These are phyloP conservation scores for Xenotilapia longispinis DNA, from an alignment of 2,113 vertebrate species.

Conservation along the genomic window DNA sequence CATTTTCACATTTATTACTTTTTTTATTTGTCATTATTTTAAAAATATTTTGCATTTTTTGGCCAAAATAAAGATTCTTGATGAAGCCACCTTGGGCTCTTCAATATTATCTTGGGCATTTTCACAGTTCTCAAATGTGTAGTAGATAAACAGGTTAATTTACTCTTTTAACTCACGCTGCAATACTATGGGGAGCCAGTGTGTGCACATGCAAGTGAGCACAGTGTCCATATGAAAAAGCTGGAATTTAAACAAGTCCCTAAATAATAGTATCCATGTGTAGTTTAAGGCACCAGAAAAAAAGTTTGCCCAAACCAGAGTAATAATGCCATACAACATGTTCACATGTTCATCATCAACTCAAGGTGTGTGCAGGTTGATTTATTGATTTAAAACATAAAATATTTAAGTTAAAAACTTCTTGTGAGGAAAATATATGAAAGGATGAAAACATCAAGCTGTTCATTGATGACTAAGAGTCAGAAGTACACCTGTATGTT, in stretches of 20 bases:
- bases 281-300: neutral
- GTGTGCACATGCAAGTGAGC: neutral
- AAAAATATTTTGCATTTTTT: neutral
- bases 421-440: neutral
- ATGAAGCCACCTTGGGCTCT: neutral
- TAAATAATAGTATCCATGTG: neutral
- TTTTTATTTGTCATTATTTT: neutral
- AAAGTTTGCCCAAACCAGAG: neutral
- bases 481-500: neutral
- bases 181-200: neutral
- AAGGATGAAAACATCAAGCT: neutral
- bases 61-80: neutral
- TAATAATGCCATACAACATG: neutral
- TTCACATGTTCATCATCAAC: neutral
- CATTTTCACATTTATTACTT: neutral
- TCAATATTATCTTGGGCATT: neutral
- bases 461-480: neutral
- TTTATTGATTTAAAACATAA: neutral
- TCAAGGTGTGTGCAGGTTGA: neutral
- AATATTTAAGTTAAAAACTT: neutral
- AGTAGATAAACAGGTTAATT: neutral
- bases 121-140: neutral
- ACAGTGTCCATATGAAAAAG: neutral
- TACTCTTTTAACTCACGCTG: neutral
- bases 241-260: neutral